Conservation (phyloP, 2,888 invertebrate species). For the Scelioninae gen. 1 region DNA sequence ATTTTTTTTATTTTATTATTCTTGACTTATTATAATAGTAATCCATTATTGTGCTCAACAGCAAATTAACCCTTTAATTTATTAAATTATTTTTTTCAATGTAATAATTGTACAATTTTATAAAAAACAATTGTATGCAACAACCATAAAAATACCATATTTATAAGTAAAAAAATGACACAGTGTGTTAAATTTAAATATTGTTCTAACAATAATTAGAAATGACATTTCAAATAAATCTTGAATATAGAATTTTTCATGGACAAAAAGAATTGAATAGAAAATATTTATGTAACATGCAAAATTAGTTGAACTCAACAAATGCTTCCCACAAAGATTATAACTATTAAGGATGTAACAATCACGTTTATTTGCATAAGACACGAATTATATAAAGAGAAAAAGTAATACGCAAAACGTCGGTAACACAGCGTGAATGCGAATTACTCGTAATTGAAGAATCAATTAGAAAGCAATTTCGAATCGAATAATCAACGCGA, state of each 20-base stretch:
- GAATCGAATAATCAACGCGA: slow-evolving; percentile 55
- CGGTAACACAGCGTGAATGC: slow-evolving; percentile 13
- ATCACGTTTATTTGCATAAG: slow-evolving; percentile 51
- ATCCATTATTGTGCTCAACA: too few species aligned
- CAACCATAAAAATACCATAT: slow-evolving; percentile 40
- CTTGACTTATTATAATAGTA: too few species aligned
- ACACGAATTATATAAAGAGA: slow-evolving; percentile 55
- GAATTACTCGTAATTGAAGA: slow-evolving; percentile 54
- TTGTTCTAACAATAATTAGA: slow-evolving; percentile 46
- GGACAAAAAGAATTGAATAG: slow-evolving; percentile 26
- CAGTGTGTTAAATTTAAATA: slow-evolving; percentile 44
- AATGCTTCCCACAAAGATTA: slow-evolving; percentile 52
- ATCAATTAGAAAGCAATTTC: slow-evolving; percentile 65
- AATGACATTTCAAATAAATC: slow-evolving; percentile 61
- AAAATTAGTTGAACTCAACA: slow-evolving; percentile 52
- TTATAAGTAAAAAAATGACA: slow-evolving; percentile 53
- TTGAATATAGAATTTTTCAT: slow-evolving; percentile 25
- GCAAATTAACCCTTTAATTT: too few species aligned
- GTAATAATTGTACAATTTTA: too few species aligned
- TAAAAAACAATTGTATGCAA: too few species aligned
- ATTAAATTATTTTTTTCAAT: too few species aligned
- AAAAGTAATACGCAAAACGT: slow-evolving; percentile 51
- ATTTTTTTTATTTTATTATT: too few species aligned
- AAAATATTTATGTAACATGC: slow-evolving; percentile 60
- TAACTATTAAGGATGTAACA: slow-evolving; percentile 43